Base-by-base conservation (phyloP, 1,140 invertebrate species). In the Stenopsyche tienmushanensis region DNA sequence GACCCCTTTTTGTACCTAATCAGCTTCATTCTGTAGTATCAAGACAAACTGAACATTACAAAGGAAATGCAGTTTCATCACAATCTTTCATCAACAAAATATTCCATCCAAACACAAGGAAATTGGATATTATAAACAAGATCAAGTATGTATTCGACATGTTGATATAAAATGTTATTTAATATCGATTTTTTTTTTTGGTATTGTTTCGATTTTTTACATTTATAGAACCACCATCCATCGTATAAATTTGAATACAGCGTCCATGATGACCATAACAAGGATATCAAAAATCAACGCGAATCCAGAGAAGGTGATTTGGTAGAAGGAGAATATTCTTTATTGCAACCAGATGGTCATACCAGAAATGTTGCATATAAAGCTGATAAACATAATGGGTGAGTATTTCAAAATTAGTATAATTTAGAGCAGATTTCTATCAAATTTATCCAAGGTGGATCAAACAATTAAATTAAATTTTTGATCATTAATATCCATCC, bases 271-370 rank as follows among this genome's bases (percentile, higher is more conserved):
- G 59, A 71, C 50, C 71, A 74, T 44, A 76, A 73, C n/a, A 71
- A 72, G 15, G 73, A 76, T 58, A 59, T 71, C 42, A 75, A 77
- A 62, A 70, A 66, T 59, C 75, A 77, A 58, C 67, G 71, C 60
- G 75, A 78, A 62, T 50, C 62, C 15, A 57, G 75, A 15, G 73
- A 77, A 62, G 74, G 76, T 47, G 74, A 73, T 50, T 64, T 68
- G 1, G 71, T 76, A 0, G 71, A 75, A 64, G 76, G 76, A 55
- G 23, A 65, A 34, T 83, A 82, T 70, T 72, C 71, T 23, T 47
- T 74, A 18, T 65, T 76, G 20, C 72, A 74, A 45, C 71, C 76
- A 1, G 76, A 77, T 47, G 75, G 76, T 13, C 78, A 76, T 20
- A 69, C 76, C 70, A 65, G 76, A 52, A 75, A 70, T 44, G 75